phyloP scores from a whole-genome alignment of 2,888 invertebrate genomes.

The Drosophila kuntzei region DNA sequence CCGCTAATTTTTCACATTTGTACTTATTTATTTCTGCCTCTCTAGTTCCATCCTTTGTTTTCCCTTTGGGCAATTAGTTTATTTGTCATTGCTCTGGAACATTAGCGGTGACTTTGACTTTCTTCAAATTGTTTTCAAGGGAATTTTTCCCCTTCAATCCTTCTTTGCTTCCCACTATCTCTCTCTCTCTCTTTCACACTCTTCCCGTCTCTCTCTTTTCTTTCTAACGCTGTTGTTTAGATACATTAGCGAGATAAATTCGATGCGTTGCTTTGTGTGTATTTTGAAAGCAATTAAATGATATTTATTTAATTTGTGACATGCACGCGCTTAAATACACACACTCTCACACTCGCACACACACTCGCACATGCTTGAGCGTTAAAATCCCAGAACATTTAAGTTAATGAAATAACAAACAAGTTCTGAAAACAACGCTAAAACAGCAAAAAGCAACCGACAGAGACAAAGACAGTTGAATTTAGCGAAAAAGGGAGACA shows the following conservation, averaged over 20 bases:
- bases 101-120: conserved; percentile 4
- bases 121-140: conserved; percentile 28
- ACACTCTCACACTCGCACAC: conserved; percentile 17
- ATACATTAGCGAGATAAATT: conserved; percentile 53
- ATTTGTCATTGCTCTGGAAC: conserved; percentile 7
- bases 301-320: conserved; percentile 68
- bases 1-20: not conserved
- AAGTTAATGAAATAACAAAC: conserved; percentile 81
- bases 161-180: not conserved
- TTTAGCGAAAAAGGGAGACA: conserved; percentile 15
- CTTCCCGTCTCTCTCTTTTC: not conserved
- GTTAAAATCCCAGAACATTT: conserved; percentile 67
- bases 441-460: conserved; percentile 59
- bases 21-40: not conserved
- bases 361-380: conserved; percentile 17
- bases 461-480: conserved; percentile 11
- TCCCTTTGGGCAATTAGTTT: conserved; percentile 11
- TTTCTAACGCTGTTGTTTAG: conserved; percentile 19
- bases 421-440: conserved; percentile 61
- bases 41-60: not conserved
- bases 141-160: not conserved
- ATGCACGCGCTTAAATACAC: conserved; percentile 42
- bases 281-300: conserved; percentile 70
- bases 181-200: not conserved
- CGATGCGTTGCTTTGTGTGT: conserved; percentile 26